A percentile compares a stretch with the other conserved stretches of the same genome.
Evolutionary conservation across 2,797 vertebrate species (phyloP).

Genomic region (Cossypha niveicapilla): DNA sequence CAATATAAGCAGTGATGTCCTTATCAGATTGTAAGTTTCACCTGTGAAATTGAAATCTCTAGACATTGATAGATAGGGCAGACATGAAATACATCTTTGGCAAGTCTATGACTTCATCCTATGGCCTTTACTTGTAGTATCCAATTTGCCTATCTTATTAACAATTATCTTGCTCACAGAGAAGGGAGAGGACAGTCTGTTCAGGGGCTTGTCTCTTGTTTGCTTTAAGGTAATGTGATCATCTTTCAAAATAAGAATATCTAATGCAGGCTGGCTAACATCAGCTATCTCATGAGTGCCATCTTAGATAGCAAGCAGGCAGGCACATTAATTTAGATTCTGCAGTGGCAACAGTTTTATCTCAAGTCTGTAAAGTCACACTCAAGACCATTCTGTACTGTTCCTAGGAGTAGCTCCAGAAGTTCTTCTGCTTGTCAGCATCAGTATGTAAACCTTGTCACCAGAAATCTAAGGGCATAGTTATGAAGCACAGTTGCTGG

Average conservation of each 20-base stretch:
- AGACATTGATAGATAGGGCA: neutral
- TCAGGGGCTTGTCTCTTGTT: neutral
- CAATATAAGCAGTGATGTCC: neutral
- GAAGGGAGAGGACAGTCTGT: neutral
- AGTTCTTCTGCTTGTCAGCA: neutral
- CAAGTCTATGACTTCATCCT: neutral
- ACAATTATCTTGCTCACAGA: neutral
- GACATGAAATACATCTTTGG: neutral
- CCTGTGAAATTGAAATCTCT: constrained; percentile 2
- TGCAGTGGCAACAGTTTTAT: neutral
- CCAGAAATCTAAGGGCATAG: neutral
- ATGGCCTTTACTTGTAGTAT: neutral
- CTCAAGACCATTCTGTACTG: neutral
- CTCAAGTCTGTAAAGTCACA: neutral
- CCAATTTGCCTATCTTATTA: neutral
- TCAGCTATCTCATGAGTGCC: neutral
- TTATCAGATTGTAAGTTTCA: constrained; percentile 27
- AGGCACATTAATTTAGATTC: neutral
- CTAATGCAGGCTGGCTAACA: neutral
- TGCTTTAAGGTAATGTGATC: neutral
- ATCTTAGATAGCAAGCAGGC: neutral
- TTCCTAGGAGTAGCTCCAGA: neutral
- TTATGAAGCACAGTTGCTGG: neutral
- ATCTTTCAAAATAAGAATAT: neutral
- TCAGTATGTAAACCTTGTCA: neutral